Evolutionary conservation across 1,140 invertebrate species (phyloP).

Genomic region (Dendroctonus ponderosae): DNA sequence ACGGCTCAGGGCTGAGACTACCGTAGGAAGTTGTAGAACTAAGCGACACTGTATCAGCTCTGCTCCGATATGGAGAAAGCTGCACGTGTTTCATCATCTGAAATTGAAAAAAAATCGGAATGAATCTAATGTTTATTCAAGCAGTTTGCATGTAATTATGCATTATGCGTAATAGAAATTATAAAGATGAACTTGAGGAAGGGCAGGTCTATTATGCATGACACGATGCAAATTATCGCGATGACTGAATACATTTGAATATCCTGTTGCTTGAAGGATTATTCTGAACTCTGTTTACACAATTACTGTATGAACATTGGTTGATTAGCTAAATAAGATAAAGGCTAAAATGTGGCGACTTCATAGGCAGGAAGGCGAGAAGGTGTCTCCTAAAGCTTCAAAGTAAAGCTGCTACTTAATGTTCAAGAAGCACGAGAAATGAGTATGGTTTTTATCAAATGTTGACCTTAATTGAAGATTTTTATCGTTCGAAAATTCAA

Average conservation of each 20-base stretch:
- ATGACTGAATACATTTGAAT: conserved; percentile 6
- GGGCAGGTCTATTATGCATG: neutral
- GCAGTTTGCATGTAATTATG: neutral
- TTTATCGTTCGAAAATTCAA: no score
- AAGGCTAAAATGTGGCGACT: no score
- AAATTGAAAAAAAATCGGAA: conserved; percentile 35
- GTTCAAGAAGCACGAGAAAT: no score
- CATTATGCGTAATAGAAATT: neutral
- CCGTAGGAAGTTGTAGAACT: conserved; percentile 71
- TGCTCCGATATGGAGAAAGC: conserved; percentile 75
- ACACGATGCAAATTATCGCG: conserved; percentile 12
- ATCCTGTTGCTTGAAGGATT: conserved; percentile 10
- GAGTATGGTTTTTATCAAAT: no score
- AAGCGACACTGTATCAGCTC: conserved; percentile 77
- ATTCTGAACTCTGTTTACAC: neutral
- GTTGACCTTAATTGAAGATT: no score
- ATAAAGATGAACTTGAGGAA: neutral
- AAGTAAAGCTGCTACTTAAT: no score
- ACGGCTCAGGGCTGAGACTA: conserved; percentile 60
- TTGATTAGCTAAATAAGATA: no score
- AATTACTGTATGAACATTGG: no score
- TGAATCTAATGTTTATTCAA: neutral
- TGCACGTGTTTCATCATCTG: conserved; percentile 89
- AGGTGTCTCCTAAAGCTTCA: no score
- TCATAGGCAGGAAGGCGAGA: no score